Conservation (phyloP, 2,797 vertebrate genomes). For the Phalloptychus januarius region DNA sequence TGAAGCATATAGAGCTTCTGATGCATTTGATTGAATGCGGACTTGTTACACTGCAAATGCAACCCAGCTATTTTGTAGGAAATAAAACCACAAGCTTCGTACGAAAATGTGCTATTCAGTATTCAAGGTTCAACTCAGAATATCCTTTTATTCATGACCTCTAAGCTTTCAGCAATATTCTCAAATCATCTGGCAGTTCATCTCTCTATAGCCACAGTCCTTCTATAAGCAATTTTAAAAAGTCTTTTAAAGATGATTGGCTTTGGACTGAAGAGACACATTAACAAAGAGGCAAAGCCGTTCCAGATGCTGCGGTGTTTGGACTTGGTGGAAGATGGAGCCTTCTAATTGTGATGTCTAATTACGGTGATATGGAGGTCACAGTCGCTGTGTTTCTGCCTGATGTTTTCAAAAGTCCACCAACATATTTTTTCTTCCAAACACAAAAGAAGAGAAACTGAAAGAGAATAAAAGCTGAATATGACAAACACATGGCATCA, state of each 20-base stretch:
- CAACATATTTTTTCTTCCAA: conserved; percentile 33
- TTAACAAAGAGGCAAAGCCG: conserved; percentile 24
- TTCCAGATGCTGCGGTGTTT: conserved; percentile 55
- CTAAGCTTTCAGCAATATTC: not conserved
- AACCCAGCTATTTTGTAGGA: not conserved
- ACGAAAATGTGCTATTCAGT: not conserved
- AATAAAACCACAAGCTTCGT: not conserved
- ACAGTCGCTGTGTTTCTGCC: conserved; percentile 50
- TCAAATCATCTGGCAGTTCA: conserved; percentile 20
- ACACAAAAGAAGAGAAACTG: conserved; percentile 38
- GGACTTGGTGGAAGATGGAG: conserved; percentile 44
- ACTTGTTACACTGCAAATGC: not conserved
- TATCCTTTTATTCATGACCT: not conserved
- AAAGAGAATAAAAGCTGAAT: conserved; percentile 28
- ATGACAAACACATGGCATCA: conserved; percentile 13
- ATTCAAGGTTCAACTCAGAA: conserved; percentile 1
- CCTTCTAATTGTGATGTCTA: conserved; percentile 67
- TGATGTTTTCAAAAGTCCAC: conserved; percentile 47
- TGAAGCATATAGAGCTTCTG: not conserved
- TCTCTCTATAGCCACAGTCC: conserved; percentile 16
- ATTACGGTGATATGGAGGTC: conserved; percentile 59
- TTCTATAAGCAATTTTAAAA: conserved; percentile 11
- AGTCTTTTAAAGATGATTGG: conserved; percentile 35
- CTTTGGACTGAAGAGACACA: conserved; percentile 37
- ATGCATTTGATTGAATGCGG: not conserved